Evolutionary conservation across 2,797 vertebrate species (phyloP), one percentile per base, ranked within the genome.

Genomic region (Pempheris klunzingeri): DNA sequence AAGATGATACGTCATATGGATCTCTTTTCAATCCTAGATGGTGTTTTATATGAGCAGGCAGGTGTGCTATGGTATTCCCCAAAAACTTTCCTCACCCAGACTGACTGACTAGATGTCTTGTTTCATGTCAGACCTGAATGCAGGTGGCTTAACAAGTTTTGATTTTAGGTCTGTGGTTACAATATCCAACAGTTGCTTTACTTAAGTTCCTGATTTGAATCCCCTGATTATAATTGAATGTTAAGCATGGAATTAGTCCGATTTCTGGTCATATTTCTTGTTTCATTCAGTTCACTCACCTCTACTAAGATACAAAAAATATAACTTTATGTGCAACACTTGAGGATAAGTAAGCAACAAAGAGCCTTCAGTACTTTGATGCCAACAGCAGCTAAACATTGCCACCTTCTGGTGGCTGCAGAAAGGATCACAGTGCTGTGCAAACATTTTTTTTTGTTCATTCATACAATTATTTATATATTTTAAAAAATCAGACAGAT

Each of bases 361-460:
- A 80, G 36, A 59, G 44, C n/a, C 24, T 5, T 4, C 20, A 26
- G 12, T 50, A 1, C 28, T 71, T 64, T 13, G 24, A 66, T 32
- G 18, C 41, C 65, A 77, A 66, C 34, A 57, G 68, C 36, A 84
- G 89, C 65, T 92, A 83, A 89, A 91, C 77, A 91, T 61, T 85
- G 92, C 83, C 93, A 91, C 83, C 92, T 84, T 70, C 59, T 92
- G 92, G 91, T 57, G 2, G 22, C 22, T 20, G 13, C 24, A 0
- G 5, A 64, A 20, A 71, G 2, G 3, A 34, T 14, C 62, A n/a
- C 30, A 38, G 4, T 9, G 18, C 39, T 70, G 9, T 54, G 28
- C 44, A 57, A 57, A 55, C 57, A 49, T 26, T 0, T 20, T 46
- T 58, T 57, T 66, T 39, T 26, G 61, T 71, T 57, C 39, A 65